These are phyloP conservation scores for Clinocottus analis DNA, from an alignment of 2,113 vertebrate species.

Conservation along the genomic window DNA sequence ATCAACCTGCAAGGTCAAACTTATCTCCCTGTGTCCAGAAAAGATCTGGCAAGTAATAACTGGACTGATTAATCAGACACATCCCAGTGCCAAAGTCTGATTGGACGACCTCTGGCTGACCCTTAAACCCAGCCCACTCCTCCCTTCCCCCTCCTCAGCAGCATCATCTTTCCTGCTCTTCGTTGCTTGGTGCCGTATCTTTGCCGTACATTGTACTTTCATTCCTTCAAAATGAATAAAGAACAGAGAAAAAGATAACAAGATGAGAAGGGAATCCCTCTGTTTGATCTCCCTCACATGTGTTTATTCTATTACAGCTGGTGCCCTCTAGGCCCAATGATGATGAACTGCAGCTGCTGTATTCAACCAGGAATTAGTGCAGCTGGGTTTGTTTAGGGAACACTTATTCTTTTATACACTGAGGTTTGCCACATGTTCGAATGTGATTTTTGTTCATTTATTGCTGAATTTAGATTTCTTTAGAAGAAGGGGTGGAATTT, in stretches of 20 bases:
- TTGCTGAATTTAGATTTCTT: not conserved
- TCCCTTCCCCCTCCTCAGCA: slow-evolving; percentile 61
- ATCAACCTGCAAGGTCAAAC: slow-evolving; percentile 34
- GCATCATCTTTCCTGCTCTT: slow-evolving; percentile 79
- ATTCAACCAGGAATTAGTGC: not conserved
- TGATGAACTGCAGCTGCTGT: not conserved
- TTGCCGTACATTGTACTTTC: slow-evolving; percentile 93
- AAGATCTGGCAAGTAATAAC: slow-evolving; percentile 36
- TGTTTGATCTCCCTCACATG: slow-evolving; percentile 14
- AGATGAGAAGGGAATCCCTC: slow-evolving; percentile 19
- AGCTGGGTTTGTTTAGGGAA: not conserved
- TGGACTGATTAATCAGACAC: slow-evolving; percentile 51
- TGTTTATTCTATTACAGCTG: not conserved
- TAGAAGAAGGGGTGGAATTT: not conserved
- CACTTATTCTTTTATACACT: not conserved
- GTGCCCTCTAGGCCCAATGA: not conserved
- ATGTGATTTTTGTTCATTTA: not conserved
- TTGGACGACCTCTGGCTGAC: slow-evolving; percentile 64
- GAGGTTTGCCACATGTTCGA: not conserved
- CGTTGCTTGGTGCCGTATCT: slow-evolving; percentile 95
- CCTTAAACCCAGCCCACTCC: slow-evolving; percentile 36
- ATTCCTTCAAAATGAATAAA: slow-evolving; percentile 92
- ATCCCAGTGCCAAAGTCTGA: slow-evolving; percentile 46
- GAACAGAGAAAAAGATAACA: slow-evolving; percentile 34
- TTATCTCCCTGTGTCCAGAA: slow-evolving; percentile 10